These are phyloP conservation scores for Lasioglossum leucozonium DNA, from an alignment of 2,888 invertebrate species.

Conservation along the genomic window DNA sequence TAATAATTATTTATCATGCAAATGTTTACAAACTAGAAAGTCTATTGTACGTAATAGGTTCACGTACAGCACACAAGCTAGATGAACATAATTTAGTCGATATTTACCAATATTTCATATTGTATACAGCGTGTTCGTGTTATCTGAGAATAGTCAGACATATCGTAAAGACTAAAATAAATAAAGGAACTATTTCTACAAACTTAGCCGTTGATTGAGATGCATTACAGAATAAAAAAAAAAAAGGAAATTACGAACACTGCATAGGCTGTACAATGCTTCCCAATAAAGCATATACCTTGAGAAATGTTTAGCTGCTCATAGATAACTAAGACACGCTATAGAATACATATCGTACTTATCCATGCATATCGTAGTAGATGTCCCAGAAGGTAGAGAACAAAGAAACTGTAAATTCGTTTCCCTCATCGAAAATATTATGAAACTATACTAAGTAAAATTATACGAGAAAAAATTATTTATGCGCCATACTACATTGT, in stretches of 20 bases:
- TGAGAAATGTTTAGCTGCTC: conserved; percentile 1
- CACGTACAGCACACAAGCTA: conserved; percentile 31
- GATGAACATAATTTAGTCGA: conserved; percentile 46
- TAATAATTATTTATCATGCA: conserved; percentile 32
- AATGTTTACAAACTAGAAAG: conserved; percentile 15
- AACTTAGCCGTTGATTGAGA: background rate
- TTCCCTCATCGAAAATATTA: conserved; percentile 53
- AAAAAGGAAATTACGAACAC: background rate
- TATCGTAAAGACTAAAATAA: background rate
- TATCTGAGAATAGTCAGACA: conserved; percentile 6
- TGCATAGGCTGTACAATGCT: background rate
- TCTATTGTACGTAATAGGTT: conserved; percentile 25
- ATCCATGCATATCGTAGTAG: conserved; percentile 61
- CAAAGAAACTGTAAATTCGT: conserved; percentile 56
- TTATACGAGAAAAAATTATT: conserved; percentile 52
- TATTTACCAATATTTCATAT: conserved; percentile 48
- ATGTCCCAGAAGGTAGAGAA: conserved; percentile 35
- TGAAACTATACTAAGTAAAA: conserved; percentile 50
- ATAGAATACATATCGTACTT: conserved; percentile 63
- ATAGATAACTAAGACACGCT: conserved; percentile 1
- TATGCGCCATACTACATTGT: conserved; percentile 64
- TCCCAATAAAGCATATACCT: background rate
- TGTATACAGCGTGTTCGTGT: conserved; percentile 34
- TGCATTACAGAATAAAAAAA: background rate
- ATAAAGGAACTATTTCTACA: background rate